Percentiles rank a stretch among this genome's conserved stretches.
Evolutionary conservation across 2,113 vertebrate species (phyloP).

Genomic region (Micromys minutus): DNA sequence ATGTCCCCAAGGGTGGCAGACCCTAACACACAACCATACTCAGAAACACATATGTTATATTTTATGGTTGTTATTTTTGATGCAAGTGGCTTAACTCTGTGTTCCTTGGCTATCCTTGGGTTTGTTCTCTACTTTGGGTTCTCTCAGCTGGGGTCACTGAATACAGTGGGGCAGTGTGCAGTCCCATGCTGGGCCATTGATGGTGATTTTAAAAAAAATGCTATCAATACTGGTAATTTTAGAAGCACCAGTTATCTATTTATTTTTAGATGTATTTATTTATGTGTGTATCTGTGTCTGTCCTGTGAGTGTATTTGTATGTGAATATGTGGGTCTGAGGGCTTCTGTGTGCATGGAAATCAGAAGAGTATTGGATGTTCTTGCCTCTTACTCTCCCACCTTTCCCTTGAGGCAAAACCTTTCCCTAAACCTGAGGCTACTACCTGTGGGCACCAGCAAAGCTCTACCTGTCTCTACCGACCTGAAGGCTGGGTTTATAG

Average conservation of each 20-base stretch:
- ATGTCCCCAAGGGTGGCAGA: not conserved
- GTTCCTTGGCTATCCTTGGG: not conserved
- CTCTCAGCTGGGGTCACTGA: not conserved
- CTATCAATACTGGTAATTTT: not conserved
- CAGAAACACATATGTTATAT: not conserved
- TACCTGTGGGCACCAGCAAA: too few relatives aligned
- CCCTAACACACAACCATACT: not conserved
- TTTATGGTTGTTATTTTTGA: not conserved
- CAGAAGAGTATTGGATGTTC: not conserved
- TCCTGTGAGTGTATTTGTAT: too few relatives aligned
- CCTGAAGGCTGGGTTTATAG: not conserved
- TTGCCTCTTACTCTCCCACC: not conserved
- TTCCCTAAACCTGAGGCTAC: not conserved
- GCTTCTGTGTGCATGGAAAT: not conserved
- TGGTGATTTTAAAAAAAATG: not conserved
- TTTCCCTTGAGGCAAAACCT: not conserved
- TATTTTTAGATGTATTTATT: not conserved
- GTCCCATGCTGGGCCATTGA: not conserved
- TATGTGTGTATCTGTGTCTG: not conserved
- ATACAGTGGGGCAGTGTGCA: too few relatives aligned
- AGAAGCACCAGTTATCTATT: slow-evolving; percentile 1
- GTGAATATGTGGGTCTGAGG: too few relatives aligned
- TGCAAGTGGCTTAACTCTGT: not conserved
- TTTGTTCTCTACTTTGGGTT: not conserved
- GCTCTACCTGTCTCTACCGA: not conserved